Evolutionary conservation across 2,888 invertebrate genomes (phyloP).

Genomic region (Chouioia cunea): DNA sequence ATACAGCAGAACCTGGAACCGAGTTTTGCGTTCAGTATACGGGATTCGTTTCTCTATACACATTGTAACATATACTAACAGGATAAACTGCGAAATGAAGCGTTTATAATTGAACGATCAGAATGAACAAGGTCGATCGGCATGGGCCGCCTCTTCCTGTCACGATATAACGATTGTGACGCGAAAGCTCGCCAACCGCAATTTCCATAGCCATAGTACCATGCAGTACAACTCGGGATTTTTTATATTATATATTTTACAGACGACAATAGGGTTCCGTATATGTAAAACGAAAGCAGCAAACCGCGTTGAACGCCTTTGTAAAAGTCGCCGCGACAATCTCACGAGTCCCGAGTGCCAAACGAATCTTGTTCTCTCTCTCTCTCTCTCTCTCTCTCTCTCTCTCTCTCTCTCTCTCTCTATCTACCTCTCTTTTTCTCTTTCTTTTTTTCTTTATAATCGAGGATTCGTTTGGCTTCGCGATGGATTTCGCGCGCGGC

Average conservation of each 20-base stretch:
- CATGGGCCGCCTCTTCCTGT: slow-evolving; percentile 37
- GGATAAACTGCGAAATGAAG: slow-evolving; percentile 41
- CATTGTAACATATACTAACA: too few relatives aligned
- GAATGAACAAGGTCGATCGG: slow-evolving; percentile 37
- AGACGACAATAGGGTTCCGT: slow-evolving; percentile 69
- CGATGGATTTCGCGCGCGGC: background rate
- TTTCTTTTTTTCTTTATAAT: background rate
- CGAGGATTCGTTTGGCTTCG: slow-evolving; percentile 16
- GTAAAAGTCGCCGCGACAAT: background rate
- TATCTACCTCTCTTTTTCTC: too few relatives aligned
- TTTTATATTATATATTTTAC: slow-evolving; percentile 69
- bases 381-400: too few relatives aligned
- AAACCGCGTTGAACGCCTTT: slow-evolving; percentile 28
- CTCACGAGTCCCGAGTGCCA: slow-evolving; percentile 1
- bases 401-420: too few relatives aligned
- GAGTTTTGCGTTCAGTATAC: background rate
- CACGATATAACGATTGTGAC: slow-evolving; percentile 23
- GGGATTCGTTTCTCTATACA: too few relatives aligned
- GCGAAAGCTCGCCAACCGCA: slow-evolving; percentile 39
- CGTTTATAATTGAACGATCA: slow-evolving; percentile 37
- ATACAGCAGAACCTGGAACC: slow-evolving; percentile 26
- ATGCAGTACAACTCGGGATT: slow-evolving; percentile 69
- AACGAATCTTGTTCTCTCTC: slow-evolving; percentile 1
- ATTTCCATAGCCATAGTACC: slow-evolving; percentile 69
- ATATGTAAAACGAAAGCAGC: slow-evolving; percentile 48